Base-by-base conservation (phyloP, 1,140 invertebrate species). In the Drosophila albomicans region DNA sequence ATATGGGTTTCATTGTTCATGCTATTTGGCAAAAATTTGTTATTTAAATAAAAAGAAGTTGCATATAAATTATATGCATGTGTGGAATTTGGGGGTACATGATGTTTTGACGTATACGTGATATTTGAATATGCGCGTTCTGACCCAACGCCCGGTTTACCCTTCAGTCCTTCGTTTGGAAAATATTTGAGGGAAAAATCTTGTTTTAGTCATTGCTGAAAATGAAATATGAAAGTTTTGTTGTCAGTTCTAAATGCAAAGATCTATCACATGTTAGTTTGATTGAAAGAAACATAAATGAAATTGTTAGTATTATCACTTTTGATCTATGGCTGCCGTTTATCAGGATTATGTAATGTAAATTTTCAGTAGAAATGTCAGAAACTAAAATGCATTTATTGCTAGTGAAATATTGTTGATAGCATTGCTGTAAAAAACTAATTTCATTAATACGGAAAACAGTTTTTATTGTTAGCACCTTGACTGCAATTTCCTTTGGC, bases 1-100 rank as follows among this genome's bases (percentile, higher is more conserved):
- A 85, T 76, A 74, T 48, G 82, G 41, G 41, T 69, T 57, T 68
- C 62, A 67, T 84, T 84, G 65, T 80, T 69, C 63, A 61, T 62
- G 70, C 75, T 63, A 63, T 74, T 78, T 79, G 65, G 30, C 32
- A 51, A 63, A 25, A 82, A 70, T 79, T 67, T 78, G 63, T 80
- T 78, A 81, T 86, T 87, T 80, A 87, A 88, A 82, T 87, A 69
- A 66, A 65, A 74, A 70, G 63, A 66, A 70, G 61, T 79, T 82
- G 68, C 75, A 86, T 68, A 73, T 79, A 79, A 79, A 82, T 79
- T 48, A 70, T 63, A 67, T 79, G 72, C 67, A 79, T 69, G 61
- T 58, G 62, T 58, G 62, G 7, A 43, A 68, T 67, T 66, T 25
- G 20, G 20, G 35, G 54, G 28, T 38, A 35, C 64, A 59, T 67